phyloP scores from a whole-genome alignment of 2,888 invertebrate genomes.

The Myathropa florea region DNA sequence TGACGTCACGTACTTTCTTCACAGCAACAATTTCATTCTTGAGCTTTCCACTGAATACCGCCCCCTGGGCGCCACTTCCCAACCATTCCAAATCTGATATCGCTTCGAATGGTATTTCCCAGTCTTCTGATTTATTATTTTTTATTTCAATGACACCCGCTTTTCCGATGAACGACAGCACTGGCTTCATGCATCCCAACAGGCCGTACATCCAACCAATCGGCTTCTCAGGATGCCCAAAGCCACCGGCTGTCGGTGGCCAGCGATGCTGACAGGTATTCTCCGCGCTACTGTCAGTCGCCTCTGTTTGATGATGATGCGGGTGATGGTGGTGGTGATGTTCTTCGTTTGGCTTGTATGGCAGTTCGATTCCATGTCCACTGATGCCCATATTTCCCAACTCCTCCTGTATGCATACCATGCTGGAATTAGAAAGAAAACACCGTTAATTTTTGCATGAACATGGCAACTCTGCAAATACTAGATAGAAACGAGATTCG shows the following conservation, averaged over 20 bases:
- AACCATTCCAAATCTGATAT: conserved; percentile 94
- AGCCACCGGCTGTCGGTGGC: conserved; percentile 81
- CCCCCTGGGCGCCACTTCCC: conserved; percentile 97
- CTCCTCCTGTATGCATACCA: conserved; percentile 85
- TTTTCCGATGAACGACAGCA: conserved; percentile 93
- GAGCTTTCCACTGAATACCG: conserved; percentile 93
- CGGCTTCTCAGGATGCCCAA: conserved; percentile 81
- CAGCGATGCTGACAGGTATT: conserved; percentile 81
- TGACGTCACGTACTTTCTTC: conserved; percentile 95
- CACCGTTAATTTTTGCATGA: conserved; percentile 29
- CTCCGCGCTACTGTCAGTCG: conserved; percentile 80
- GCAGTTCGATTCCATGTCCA: conserved; percentile 75
- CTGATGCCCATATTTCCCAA: conserved; percentile 82
- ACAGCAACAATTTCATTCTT: conserved; percentile 94
- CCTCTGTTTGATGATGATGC: conserved; percentile 76
- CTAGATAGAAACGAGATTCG: conserved; percentile 1
- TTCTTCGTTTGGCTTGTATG: conserved; percentile 75
- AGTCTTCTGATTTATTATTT: conserved; percentile 85
- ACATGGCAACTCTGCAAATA: conserved; percentile 40
- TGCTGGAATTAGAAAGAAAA: conserved; percentile 80
- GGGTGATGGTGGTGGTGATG: conserved; percentile 71
- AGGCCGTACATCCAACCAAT: conserved; percentile 90
- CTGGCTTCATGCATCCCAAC: conserved; percentile 92
- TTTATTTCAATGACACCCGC: conserved; percentile 87
- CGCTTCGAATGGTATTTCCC: conserved; percentile 97